Base-by-base conservation (phyloP, 1,140 invertebrate species). In the Magallana ariakensis region DNA sequence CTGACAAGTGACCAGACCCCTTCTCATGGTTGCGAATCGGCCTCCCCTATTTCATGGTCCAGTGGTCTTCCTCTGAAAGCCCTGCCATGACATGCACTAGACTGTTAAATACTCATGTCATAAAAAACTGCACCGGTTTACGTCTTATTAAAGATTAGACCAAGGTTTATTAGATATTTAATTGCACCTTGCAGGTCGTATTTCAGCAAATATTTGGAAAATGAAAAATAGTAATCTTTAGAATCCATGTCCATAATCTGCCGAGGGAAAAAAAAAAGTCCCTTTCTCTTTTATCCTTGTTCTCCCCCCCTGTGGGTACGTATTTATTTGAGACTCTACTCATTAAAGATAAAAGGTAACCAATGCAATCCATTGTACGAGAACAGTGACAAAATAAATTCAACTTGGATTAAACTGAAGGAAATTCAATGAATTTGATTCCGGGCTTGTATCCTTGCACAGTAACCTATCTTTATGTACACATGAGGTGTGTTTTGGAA, bases 131-230 rank as follows among this genome's bases (percentile, higher is more conserved):
- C 33, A 70, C 66, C 22, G 66, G 33, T 70, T 70, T 70, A 70
- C 66, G 33, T 70, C 66, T 70, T 19, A 70, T 70, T 70, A 70
- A 16, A 70, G 66, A 70, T 70, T 70, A 70, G 0, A 70, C 66
- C 22, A 26, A 4, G 66, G 19, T 70, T 70, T 70, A 70, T 22
- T 26, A 70, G 66, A 70, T 22, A 70, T 70, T 70, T 70, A 70
- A 70, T 70, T 70, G 66, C 66, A 70, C 66, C 66, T 70, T 70
- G 66, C 66, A 70, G 66, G 66, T 70, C 26, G 8, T 26, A 70
- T 70, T 70, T 70, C 66, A 70, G 66, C 66, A 70, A 70, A 70
- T 70, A 70, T 70, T 70, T 70, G 66, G 19, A 70, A 70, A 70
- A 70, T 70, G 66, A 70, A 70, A 70, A 22, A 19, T 70, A 26